Percentiles rank a stretch among this genome's conserved stretches.
Conservation (phyloP, 2,113 vertebrate species). For the Cyanistes caeruleus region DNA sequence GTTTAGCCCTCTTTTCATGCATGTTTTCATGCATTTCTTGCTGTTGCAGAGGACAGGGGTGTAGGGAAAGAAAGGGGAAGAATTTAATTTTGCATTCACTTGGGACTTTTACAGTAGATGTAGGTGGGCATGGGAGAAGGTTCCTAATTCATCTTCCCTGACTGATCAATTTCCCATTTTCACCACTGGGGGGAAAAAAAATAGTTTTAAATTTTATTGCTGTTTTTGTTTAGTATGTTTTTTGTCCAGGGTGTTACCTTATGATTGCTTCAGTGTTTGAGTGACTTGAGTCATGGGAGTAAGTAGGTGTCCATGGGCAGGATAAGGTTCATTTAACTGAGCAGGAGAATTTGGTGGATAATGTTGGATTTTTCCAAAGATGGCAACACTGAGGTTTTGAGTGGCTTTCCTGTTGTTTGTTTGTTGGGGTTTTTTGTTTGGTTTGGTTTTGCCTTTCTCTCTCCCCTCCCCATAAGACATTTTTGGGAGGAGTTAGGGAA, state of each 20-base stretch:
- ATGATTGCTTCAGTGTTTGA: neutral
- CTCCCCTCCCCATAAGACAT: neutral
- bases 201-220: neutral
- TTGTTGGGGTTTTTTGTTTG: neutral
- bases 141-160: neutral
- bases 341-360: neutral
- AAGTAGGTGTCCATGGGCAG: neutral
- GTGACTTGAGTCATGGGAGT: constrained; percentile 23
- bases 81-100: neutral
- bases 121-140: neutral
- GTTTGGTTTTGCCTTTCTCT: neutral
- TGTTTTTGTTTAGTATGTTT: neutral
- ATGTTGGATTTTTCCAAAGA: neutral
- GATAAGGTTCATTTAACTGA: neutral
- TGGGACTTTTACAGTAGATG: neutral
- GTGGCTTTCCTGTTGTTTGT: neutral
- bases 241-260: constrained; percentile 14
- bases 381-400: neutral
- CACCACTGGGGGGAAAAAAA: neutral
- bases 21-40: neutral
- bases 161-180: neutral
- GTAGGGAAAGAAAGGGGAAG: neutral
- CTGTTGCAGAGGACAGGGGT: neutral
- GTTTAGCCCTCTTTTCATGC: neutral
- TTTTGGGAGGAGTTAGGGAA: neutral